Base-by-base conservation (phyloP, 2,888 invertebrate species). In the Uropetala carovei region DNA sequence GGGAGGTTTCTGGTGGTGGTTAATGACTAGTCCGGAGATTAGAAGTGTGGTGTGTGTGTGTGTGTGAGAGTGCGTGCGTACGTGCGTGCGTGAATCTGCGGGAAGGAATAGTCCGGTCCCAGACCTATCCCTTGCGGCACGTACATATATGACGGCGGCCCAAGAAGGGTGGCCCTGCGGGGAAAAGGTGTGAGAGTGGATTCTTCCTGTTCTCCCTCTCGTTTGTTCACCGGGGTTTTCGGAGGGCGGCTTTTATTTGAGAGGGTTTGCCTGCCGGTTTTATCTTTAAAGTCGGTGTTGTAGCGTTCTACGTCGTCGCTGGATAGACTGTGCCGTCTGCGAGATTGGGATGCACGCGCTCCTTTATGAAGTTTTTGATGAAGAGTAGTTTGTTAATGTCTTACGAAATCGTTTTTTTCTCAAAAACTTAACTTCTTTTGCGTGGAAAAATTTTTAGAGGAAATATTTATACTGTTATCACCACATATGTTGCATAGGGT, bases 21-120 rank as follows among this genome's bases (percentile, higher is more conserved):
- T 56, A 83, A 83, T 83, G 83, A 83, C 83, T 56, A 57, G 83
- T 83, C 83, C 57, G 27, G 30, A n/a, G 82, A 43, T 82, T 30
- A 83, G 83, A 11, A 14, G 57, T 57, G 56, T 43, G 18, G 56
- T 82, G 82, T 43, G 82, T 10, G 43, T 5, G 43, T 43, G 43
- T 5, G 43, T 43, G 43, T n/a, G n/a, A n/a, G n/a, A n/a, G n/a
- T n/a, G n/a, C n/a, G n/a, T n/a, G n/a, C n/a, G n/a, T n/a, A n/a
- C n/a, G n/a, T n/a, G 43, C 43, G 43, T 43, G 43, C 43, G 43
- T 43, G 43, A 43, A 43, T 43, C 43, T 5, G 43, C 1, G 43
- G 43, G 43, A 43, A 43, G 43, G 43, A 43, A 43, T 43, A 43
- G 43, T 43, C 43, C 3, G 43, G 3, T 5, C 43, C 43, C 43